Percentiles rank a stretch among this genome's conserved stretches.
Conservation (phyloP, 1,140 invertebrate genomes). For the Triops cancriformis region DNA sequence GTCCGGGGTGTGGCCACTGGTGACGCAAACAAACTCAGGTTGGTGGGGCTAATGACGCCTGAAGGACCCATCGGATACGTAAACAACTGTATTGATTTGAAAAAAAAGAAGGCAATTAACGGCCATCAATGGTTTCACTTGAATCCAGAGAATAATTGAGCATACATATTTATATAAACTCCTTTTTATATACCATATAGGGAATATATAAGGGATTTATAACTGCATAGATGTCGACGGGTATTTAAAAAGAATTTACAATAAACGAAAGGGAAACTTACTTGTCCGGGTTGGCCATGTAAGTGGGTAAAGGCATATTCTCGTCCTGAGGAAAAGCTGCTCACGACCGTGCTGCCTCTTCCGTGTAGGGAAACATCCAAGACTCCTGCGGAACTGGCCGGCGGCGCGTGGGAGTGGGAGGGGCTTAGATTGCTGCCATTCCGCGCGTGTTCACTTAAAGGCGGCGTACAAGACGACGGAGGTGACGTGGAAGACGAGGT, state of each 20-base stretch:
- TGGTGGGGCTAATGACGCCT: conserved; percentile 82
- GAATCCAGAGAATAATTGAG: too few species aligned
- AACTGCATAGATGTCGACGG: neutral
- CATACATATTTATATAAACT: too few species aligned
- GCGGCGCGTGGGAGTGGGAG: conserved; percentile 32
- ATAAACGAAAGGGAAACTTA: conserved; percentile 44
- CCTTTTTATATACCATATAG: too few species aligned
- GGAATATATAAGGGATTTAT: too few species aligned
- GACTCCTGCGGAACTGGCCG: conserved; percentile 36
- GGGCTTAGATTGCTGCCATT: conserved; percentile 36
- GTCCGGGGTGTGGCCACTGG: conserved; percentile 61
- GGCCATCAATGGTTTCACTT: neutral
- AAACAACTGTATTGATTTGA: conserved; percentile 63
- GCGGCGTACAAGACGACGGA: conserved; percentile 22
- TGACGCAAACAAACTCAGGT: conserved; percentile 76
- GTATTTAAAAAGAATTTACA: conserved; percentile 24
- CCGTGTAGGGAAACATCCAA: conserved; percentile 32
- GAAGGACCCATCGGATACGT: conserved; percentile 68
- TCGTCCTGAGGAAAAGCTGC: conserved; percentile 49
- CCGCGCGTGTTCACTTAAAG: conserved; percentile 31
- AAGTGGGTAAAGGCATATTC: conserved; percentile 83
- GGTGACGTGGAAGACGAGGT: conserved; percentile 25
- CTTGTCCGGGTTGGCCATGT: conserved; percentile 80
- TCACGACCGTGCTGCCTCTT: conserved; percentile 43
- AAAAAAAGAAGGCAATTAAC: neutral